Evolutionary conservation across 1,140 invertebrate species (phyloP).

Genomic region (Trachelipus rathkii): DNA sequence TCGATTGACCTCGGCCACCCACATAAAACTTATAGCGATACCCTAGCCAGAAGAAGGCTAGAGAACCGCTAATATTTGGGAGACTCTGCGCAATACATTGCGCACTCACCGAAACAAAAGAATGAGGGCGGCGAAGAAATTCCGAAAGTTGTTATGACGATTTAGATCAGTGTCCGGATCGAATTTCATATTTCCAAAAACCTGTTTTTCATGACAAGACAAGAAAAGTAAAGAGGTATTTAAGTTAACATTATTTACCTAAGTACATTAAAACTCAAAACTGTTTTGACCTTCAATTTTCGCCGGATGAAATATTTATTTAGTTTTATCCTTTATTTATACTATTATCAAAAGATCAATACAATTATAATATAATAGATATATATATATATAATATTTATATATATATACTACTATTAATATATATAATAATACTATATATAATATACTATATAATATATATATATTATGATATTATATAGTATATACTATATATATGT

Average conservation of each 20-base stretch:
- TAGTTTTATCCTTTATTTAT: too few relatives aligned
- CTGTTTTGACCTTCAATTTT: too few relatives aligned
- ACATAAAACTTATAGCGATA: not conserved
- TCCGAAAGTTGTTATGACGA: conserved; percentile 95
- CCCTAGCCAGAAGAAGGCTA: conserved; percentile 25
- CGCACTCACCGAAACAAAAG: conserved; percentile 87
- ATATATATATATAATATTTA: too few relatives aligned
- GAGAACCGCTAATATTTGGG: not conserved
- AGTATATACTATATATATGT: too few relatives aligned
- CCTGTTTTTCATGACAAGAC: conserved; percentile 54
- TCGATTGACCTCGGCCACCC: not conserved
- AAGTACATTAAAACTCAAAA: not conserved
- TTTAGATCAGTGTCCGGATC: conserved; percentile 82
- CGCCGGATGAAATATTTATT: too few relatives aligned
- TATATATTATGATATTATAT: too few relatives aligned
- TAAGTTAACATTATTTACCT: conserved; percentile 29
- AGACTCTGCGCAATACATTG: conserved; percentile 26
- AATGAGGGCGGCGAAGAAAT: conserved; percentile 87
- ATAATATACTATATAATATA: too few relatives aligned
- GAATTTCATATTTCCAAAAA: conserved; percentile 89
- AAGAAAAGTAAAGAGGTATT: conserved; percentile 28
- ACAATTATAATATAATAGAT: too few relatives aligned
- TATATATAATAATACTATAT: too few relatives aligned
- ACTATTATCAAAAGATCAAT: too few relatives aligned
- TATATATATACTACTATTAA: too few relatives aligned